A percentile compares a stretch with the other conserved stretches of the same genome.
Evolutionary conservation across 1,140 invertebrate species (phyloP).

Genomic region (Anthonomus grandis): DNA sequence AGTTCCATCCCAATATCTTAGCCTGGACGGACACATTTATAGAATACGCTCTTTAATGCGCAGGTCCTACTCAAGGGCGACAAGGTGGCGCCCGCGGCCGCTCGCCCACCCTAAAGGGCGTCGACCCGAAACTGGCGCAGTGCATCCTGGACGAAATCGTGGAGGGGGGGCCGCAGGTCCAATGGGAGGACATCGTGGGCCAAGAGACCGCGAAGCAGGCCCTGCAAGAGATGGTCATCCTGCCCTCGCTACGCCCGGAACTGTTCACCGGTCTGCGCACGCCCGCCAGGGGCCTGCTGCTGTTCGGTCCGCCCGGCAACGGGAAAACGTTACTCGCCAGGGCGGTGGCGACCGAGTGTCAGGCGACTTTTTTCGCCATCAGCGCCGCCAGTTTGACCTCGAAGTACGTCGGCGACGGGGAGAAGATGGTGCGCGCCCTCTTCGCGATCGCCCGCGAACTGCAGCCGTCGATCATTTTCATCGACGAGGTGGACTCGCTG

Average conservation of each 20-base stretch:
- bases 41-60: background rate
- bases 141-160: conserved; percentile 72
- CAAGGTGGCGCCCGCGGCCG: conserved; percentile 20
- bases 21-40: no score
- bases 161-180: conserved; percentile 71
- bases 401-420: conserved; percentile 96
- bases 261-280: conserved; percentile 87
- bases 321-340: conserved; percentile 89
- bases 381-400: conserved; percentile 97
- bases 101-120: conserved; percentile 62
- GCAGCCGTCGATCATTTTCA: conserved; percentile 92
- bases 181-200: conserved; percentile 92
- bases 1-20: no score
- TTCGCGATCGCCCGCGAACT: conserved; percentile 92
- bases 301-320: conserved; percentile 92
- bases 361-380: conserved; percentile 96
- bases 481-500: conserved; percentile 96
- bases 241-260: conserved; percentile 92
- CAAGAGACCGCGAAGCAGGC: conserved; percentile 91
- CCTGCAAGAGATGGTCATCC: conserved; percentile 94
- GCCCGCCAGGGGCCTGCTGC: conserved; percentile 86
- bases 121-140: conserved; percentile 88
- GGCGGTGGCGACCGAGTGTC: conserved; percentile 87
- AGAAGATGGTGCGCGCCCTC: conserved; percentile 93
- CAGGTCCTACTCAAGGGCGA: conserved; percentile 3